These are phyloP conservation scores for Bostrychus sinensis DNA, from an alignment of 2,113 vertebrate genomes.

Conservation along the genomic window DNA sequence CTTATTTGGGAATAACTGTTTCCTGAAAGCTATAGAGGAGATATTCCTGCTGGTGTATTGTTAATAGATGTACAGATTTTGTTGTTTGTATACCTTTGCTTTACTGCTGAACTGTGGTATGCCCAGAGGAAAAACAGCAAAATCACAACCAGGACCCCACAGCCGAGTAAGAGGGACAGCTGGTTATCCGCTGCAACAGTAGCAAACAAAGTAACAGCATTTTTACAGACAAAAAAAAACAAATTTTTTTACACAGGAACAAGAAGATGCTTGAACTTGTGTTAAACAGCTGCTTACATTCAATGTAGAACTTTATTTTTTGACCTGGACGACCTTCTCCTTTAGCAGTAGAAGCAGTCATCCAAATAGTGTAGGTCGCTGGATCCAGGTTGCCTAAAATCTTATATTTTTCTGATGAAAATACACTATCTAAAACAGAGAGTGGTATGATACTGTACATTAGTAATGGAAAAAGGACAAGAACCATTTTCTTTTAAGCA, in stretches of 20 bases:
- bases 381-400: conserved; percentile 28
- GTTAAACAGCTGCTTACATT: conserved; percentile 47
- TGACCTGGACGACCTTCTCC: conserved; percentile 63
- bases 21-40: no score
- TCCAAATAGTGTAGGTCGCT: conserved; percentile 61
- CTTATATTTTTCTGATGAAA: not conserved
- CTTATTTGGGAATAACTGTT: no score
- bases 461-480: no score
- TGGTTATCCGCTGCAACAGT: conserved; percentile 32
- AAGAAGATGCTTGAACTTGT: no score
- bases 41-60: no score
- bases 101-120: conserved; percentile 54
- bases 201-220: conserved; percentile 1
- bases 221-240: not conserved
- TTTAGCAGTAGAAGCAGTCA: conserved; percentile 68
- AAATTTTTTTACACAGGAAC: no score
- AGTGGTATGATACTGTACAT: not conserved
- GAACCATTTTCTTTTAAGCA: no score
- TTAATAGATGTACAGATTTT: no score
- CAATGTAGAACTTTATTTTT: conserved; percentile 45
- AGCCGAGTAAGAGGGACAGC: not conserved
- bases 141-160: fast-evolving
- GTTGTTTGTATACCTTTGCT: conserved; percentile 65
- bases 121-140: conserved; percentile 15
- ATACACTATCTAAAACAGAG: not conserved